Conservation (phyloP, 92 coral and sea anemone species). For the Nematostella vectensis region DNA sequence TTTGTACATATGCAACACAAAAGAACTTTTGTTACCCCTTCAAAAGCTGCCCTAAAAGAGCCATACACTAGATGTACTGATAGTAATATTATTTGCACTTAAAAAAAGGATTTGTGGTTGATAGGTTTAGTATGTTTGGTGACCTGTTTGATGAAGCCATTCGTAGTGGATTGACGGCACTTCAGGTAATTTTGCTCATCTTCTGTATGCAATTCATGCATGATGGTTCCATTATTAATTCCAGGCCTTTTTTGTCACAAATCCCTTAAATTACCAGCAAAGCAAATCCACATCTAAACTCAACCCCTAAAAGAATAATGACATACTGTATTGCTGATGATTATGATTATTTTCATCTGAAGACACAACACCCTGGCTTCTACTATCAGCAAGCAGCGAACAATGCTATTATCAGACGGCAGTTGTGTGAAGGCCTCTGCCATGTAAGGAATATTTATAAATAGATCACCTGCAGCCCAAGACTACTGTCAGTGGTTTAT, state of each 20-base stretch:
- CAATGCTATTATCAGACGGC: conserved; percentile 89
- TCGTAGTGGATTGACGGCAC: conserved; percentile 90
- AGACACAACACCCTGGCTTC: conserved; percentile 99
- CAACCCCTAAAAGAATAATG: not conserved
- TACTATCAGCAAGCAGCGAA: conserved; percentile 98
- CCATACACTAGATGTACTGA: too few relatives aligned
- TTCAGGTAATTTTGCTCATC: conserved; percentile 48
- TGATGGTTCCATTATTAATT: not conserved
- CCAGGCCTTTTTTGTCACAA: too few relatives aligned
- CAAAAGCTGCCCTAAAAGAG: too few relatives aligned
- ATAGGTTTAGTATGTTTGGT: conserved; percentile 94
- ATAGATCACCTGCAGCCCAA: too few relatives aligned
- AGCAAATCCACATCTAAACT: not conserved
- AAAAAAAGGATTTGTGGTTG: not conserved
- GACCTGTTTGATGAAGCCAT: conserved; percentile 97
- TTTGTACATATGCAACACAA: too few relatives aligned
- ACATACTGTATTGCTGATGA: conserved; percentile 84
- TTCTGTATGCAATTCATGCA: too few relatives aligned
- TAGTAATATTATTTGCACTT: too few relatives aligned
- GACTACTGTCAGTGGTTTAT: too few relatives aligned
- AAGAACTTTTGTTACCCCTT: too few relatives aligned
- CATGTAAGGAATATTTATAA: conserved; percentile 57
- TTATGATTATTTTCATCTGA: conserved; percentile 46
- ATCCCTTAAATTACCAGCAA: too few relatives aligned
- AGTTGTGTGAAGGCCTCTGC: conserved; percentile 88